These are phyloP conservation scores for Scolopax rusticola DNA, from an alignment of 2,797 vertebrate species.

Conservation along the genomic window DNA sequence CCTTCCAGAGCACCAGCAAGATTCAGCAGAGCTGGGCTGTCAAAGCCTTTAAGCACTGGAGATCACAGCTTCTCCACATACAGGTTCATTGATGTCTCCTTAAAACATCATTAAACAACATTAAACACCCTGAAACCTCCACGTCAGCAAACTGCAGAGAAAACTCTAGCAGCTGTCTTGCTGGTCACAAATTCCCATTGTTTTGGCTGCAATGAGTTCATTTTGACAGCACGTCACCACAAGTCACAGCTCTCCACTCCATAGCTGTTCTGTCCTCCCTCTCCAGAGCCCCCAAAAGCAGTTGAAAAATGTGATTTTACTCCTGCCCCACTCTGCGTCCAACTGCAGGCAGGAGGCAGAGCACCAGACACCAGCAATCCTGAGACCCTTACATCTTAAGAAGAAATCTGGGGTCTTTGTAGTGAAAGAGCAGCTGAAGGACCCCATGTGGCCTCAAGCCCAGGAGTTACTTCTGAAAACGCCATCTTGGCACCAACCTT, in stretches of 20 bases:
- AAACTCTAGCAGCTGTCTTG: rapidly evolving
- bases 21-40: background rate
- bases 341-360: background rate
- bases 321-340: background rate
- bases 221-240: background rate
- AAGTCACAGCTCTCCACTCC: background rate
- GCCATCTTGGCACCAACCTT: background rate
- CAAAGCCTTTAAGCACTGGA: background rate
- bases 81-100: background rate
- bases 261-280: background rate
- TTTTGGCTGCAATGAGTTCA: background rate
- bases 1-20: background rate
- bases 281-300: background rate
- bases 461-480: background rate
- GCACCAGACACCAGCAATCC: background rate
- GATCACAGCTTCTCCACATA: background rate
- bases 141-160: rapidly evolving
- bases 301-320: background rate
- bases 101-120: background rate
- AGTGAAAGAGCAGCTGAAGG: background rate
- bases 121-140: background rate
- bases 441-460: background rate
- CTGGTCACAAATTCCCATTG: background rate
- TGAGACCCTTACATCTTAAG: background rate
- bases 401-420: background rate